Conservation (phyloP, 2,797 vertebrate genomes). For the Hyperoplus immaculatus region DNA sequence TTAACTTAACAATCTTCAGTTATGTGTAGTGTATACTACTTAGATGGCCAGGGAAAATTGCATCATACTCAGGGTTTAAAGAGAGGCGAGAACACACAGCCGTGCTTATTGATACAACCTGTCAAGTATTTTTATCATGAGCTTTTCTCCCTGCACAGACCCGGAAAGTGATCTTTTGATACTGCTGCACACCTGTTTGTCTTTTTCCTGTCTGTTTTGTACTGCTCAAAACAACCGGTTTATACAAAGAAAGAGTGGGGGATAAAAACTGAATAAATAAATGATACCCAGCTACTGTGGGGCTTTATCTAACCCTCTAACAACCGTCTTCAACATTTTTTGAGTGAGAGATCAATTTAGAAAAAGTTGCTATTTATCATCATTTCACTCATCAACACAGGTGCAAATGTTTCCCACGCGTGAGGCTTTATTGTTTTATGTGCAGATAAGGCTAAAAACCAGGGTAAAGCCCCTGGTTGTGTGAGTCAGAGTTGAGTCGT, state of each 20-base stretch:
- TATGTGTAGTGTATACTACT: constrained; percentile 31
- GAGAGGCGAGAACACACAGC: constrained; percentile 11
- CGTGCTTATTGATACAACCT: constrained; percentile 1
- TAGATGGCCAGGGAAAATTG: constrained; percentile 7
- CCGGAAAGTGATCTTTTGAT: constrained; percentile 48
- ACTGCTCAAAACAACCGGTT: constrained; percentile 1
- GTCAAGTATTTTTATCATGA: constrained; percentile 4
- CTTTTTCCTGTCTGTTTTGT: constrained; percentile 53
- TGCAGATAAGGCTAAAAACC: constrained; percentile 33
- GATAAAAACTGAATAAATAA: constrained; percentile 5
- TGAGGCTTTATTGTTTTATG: constrained; percentile 1
- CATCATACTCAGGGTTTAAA: constrained; percentile 12
- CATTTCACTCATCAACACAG: constrained; percentile 9
- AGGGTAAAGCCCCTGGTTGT: constrained; percentile 23
- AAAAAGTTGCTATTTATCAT: background rate
- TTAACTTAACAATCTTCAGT: constrained; percentile 16
- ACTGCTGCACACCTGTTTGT: constrained; percentile 47
- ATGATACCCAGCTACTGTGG: background rate
- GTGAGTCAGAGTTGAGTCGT: constrained; percentile 24
- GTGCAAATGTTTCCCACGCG: background rate
- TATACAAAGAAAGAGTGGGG: background rate
- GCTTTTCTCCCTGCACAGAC: constrained; percentile 35
- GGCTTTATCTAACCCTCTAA: background rate
- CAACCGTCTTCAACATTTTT: background rate
- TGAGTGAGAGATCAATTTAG: background rate